Evolutionary conservation across 1,140 invertebrate genomes (phyloP).

Genomic region (Megalopta genalis): DNA sequence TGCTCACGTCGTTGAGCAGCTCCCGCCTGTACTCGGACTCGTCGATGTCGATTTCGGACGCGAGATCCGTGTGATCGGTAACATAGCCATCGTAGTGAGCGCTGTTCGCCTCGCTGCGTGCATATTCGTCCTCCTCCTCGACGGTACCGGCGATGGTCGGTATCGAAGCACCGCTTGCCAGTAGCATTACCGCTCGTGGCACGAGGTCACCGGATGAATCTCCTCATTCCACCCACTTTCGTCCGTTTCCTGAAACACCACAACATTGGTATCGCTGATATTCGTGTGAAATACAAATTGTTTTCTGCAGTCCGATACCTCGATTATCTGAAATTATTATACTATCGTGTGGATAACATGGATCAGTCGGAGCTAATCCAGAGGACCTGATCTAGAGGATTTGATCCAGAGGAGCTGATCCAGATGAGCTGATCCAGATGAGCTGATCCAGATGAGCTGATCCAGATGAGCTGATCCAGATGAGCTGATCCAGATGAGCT

Average conservation of each 20-base stretch:
- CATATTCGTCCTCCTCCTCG: conserved; percentile 74
- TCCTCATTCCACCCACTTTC: conserved; percentile 60
- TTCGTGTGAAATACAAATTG: too few relatives aligned
- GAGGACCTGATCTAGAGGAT: too few relatives aligned
- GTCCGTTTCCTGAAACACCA: conserved; percentile 46
- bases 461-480: too few relatives aligned
- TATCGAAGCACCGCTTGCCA: conserved; percentile 75
- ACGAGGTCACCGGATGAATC: conserved; percentile 65
- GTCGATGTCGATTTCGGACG: conserved; percentile 85
- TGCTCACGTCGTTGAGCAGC: conserved; percentile 88
- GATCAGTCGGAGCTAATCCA: too few relatives aligned
- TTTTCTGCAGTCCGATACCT: too few relatives aligned
- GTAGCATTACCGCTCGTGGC: conserved; percentile 72
- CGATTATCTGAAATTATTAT: too few relatives aligned
- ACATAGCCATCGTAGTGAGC: conserved; percentile 83
- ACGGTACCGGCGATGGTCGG: conserved; percentile 77
- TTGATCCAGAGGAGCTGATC: too few relatives aligned
- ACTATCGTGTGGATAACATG: too few relatives aligned
- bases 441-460: too few relatives aligned
- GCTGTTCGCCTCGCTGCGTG: conserved; percentile 76
- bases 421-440: too few relatives aligned
- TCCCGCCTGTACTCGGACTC: conserved; percentile 87
- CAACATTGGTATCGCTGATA: neutral
- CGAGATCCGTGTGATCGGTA: conserved; percentile 88
- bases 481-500: too few relatives aligned